Evolutionary conservation across 2,797 vertebrate genomes (phyloP), one percentile per base, ranked within the genome.

Genomic region (Phylloscopus collybita): DNA sequence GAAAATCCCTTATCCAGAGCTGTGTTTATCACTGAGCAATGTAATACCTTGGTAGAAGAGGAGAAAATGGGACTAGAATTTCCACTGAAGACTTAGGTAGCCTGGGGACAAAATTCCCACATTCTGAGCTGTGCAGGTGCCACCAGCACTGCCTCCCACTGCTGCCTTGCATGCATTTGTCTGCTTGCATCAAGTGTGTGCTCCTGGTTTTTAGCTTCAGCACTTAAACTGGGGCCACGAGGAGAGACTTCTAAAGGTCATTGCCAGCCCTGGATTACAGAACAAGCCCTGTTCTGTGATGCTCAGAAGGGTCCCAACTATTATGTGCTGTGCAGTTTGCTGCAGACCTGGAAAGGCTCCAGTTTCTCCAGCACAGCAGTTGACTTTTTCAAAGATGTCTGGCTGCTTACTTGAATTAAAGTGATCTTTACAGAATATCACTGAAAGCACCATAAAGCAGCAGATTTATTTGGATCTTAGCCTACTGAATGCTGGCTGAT

Each of bases 131-230:
- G 16, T 61, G 50, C 42, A 86, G 30, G 3, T 1, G 5, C 5
- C n/a, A 65, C 34, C 36, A 25, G 2, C 23, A 62, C 4, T 23
- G 53, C 30, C 61, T 88, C 50, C 23, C 20, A 20, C 2, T 11
- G 11, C 6, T 9, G 30, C 17, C 67, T 34, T 32, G 21, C 29
- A 9, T 8, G 23, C 0, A 0, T 71, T 42, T 67, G 9, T n/a
- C 40, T 80, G 32, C 27, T 13, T 36, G 71, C 16, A 53, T 4
- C 0, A 54, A 16, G 16, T 0, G 8, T 13, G 8, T 53, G 8
- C 45, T 89, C 32, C 62, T 66, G 42, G 11, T 20, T 66, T 66
- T 74, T 11, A 64, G 13, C 27, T 47, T 21, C 2, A 60, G 34
- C 34, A 30, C 22, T 42, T 38, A 5, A 49, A 22, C 0, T 34